phyloP scores from a whole-genome alignment of 2,113 vertebrate genomes.

The Laterallus jamaicensis region DNA sequence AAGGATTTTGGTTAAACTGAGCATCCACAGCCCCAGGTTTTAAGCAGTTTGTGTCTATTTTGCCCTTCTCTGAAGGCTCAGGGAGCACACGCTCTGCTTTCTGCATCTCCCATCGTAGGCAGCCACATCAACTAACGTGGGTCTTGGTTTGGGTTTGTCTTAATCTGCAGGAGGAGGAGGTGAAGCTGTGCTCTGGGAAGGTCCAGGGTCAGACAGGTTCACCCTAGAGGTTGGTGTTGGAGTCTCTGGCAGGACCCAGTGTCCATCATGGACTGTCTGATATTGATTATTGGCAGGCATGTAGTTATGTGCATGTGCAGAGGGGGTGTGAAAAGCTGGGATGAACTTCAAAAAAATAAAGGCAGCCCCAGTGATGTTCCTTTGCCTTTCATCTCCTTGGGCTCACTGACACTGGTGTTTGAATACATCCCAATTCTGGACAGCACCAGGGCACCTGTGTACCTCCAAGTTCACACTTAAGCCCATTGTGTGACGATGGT shows the following conservation, averaged over 20 bases:
- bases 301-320: not conserved
- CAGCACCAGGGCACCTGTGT: accelerated
- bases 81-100: not conserved
- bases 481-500: no score
- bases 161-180: not conserved
- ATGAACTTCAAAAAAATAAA: not conserved
- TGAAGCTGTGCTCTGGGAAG: not conserved
- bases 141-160: not conserved
- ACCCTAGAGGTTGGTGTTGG: accelerated
- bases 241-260: not conserved
- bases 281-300: accelerated
- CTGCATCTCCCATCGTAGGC: accelerated
- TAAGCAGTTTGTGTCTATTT: accelerated
- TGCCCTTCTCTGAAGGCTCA: not conserved
- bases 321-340: not conserved
- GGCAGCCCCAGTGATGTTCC: no score
- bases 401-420: not conserved
- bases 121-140: accelerated
- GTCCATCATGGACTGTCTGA: not conserved
- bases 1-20: accelerated
- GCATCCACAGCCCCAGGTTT: accelerated
- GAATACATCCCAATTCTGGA: not conserved
- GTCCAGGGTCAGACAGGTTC: not conserved
- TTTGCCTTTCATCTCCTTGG: not conserved
- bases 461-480: not conserved